These are phyloP conservation scores for Urosaurus nigricauda DNA, from an alignment of 2,797 vertebrate species.

Conservation along the genomic window DNA sequence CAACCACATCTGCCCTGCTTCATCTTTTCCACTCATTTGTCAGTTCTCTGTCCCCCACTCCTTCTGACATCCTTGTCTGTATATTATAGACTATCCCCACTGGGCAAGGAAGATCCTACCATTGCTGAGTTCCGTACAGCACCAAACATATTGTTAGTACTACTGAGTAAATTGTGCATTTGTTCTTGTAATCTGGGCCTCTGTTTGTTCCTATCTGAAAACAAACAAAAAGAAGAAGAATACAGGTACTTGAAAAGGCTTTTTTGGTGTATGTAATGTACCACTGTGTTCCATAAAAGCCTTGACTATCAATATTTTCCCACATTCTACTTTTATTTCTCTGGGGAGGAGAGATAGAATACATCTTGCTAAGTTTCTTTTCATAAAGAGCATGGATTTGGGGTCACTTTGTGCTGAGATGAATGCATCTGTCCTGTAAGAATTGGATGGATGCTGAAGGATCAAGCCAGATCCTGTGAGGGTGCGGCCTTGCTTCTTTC, in stretches of 20 bases:
- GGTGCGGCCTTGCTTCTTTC: not conserved
- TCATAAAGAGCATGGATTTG: conserved; percentile 41
- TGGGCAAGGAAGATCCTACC: not conserved
- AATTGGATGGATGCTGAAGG: not conserved
- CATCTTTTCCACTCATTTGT: not conserved
- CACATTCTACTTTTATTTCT: conserved; percentile 58
- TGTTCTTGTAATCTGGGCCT: not conserved
- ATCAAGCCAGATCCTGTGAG: not conserved
- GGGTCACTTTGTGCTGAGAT: conserved; percentile 56
- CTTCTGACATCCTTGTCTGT: not conserved
- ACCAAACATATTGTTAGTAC: not conserved
- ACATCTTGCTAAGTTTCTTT: conserved; percentile 36
- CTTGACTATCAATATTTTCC: conserved; percentile 58
- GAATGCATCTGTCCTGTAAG: conserved; percentile 59
- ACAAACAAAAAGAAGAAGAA: not conserved
- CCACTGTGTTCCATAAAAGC: conserved; percentile 47
- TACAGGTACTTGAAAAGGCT: not conserved
- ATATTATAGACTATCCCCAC: not conserved
- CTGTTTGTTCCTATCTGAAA: conserved; percentile 31
- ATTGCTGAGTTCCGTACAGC: conserved; percentile 5
- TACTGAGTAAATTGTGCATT: not conserved
- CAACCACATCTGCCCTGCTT: not conserved
- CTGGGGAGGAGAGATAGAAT: conserved; percentile 31
- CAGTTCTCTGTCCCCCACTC: not conserved
- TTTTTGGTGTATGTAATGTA: conserved; percentile 41